Conservation (phyloP, 2,888 invertebrate genomes). For the Catocala sponsa region DNA sequence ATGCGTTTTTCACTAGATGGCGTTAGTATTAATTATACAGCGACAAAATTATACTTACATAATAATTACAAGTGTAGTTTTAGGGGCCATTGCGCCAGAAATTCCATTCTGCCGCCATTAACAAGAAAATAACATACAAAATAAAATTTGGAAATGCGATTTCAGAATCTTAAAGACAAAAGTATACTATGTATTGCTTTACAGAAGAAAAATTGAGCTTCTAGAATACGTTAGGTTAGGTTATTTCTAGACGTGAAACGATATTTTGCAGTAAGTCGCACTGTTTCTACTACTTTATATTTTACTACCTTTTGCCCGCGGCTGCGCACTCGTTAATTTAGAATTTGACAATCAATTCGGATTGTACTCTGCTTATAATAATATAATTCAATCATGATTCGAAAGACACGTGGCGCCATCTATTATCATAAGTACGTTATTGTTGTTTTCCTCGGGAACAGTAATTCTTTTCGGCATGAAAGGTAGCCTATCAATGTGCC, state of each 20-base stretch:
- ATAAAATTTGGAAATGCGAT: conserved; percentile 53
- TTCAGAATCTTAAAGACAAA: conserved; percentile 54
- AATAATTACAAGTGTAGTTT: neutral
- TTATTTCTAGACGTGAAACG: conserved; percentile 13
- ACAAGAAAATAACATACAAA: conserved; percentile 4
- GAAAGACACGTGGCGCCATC: too few relatives aligned
- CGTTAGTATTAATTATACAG: conserved; percentile 1
- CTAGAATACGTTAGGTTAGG: conserved; percentile 16
- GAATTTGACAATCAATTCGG: too few relatives aligned
- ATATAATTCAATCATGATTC: too few relatives aligned
- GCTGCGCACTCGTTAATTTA: too few relatives aligned
- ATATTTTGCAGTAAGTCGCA: conserved; percentile 1
- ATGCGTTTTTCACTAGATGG: conserved; percentile 6
- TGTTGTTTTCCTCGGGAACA: too few relatives aligned
- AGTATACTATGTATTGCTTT: conserved; percentile 62
- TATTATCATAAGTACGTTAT: too few relatives aligned
- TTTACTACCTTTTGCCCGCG: too few relatives aligned
- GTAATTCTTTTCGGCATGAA: too few relatives aligned
- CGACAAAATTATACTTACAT: neutral
- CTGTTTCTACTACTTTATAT: neutral
- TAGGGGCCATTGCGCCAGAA: neutral
- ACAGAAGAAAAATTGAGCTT: conserved; percentile 47
- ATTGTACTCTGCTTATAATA: too few relatives aligned
- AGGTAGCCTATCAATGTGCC: too few relatives aligned
- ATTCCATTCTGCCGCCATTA: neutral